Percentiles rank a stretch among this genome's conserved stretches.
These are phyloP conservation scores for Saccostrea cuccullata DNA, from an alignment of 1,140 invertebrate species.

Conservation along the genomic window DNA sequence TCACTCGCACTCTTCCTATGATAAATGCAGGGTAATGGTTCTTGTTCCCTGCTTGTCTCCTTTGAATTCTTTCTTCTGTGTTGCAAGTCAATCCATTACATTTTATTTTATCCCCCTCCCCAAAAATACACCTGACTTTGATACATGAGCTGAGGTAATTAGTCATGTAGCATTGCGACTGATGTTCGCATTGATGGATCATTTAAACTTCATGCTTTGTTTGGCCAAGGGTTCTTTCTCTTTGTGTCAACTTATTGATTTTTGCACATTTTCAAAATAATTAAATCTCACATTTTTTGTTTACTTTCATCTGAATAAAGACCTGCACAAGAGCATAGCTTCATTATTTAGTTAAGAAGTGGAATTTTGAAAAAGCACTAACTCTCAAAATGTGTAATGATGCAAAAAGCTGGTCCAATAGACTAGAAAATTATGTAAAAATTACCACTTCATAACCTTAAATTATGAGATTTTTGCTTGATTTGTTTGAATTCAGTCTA, in stretches of 20 bases:
- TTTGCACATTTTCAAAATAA: neutral
- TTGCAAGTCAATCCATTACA: neutral
- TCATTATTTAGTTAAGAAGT: neutral
- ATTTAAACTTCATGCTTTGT: neutral
- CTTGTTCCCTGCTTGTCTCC: neutral
- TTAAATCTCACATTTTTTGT: neutral
- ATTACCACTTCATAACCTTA: slow-evolving; percentile 14
- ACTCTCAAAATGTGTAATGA: neutral
- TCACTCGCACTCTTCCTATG: neutral
- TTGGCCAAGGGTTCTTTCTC: neutral
- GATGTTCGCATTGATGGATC: slow-evolving; percentile 4
- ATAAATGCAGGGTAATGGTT: neutral
- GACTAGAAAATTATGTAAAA: slow-evolving; percentile 1
- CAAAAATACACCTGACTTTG: slow-evolving; percentile 12
- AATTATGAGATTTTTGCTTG: neutral
- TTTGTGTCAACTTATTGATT: slow-evolving; percentile 16
- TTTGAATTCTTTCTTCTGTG: neutral
- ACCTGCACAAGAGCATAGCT: neutral
- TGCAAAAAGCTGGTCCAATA: neutral
- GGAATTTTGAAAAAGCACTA: neutral
- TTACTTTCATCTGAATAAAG: slow-evolving; percentile 19
- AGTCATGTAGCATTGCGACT: neutral
- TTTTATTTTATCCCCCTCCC: neutral
- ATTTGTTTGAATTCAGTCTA: neutral
- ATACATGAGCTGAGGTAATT: slow-evolving; percentile 14